Conservation (phyloP, 2,888 invertebrate species). For the Polyploca ridens region DNA sequence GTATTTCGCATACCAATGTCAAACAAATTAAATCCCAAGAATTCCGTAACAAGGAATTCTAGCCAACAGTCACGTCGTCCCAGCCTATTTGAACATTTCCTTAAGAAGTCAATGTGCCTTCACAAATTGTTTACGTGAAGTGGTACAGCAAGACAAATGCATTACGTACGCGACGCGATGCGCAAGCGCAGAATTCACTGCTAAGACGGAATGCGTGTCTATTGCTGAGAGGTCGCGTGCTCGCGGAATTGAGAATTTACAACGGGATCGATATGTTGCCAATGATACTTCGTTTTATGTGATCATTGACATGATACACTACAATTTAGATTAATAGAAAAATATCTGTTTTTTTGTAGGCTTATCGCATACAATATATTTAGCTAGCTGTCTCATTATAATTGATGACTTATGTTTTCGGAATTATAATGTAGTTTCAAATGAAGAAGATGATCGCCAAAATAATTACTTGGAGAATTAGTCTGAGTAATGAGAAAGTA, state of each 20-base stretch:
- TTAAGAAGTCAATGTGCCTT: background rate
- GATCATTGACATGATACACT: constrained; percentile 3
- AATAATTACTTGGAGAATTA: background rate
- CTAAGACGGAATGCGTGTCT: constrained; percentile 64
- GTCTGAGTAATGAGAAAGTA: background rate
- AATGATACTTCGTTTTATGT: constrained; percentile 21
- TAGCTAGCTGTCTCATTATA: no score
- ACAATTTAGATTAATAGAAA: background rate
- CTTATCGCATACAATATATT: no score
- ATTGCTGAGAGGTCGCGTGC: constrained; percentile 65
- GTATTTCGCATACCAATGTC: background rate
- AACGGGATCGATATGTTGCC: constrained; percentile 61
- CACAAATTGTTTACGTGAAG: constrained; percentile 13
- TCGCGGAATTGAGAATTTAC: constrained; percentile 61
- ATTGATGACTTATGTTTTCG: background rate
- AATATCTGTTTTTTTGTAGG: background rate
- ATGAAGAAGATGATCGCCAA: no score
- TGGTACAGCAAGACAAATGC: constrained; percentile 41
- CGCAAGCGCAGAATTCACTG: constrained; percentile 52
- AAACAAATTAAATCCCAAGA: background rate
- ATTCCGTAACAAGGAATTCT: constrained; percentile 22
- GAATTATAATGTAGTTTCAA: no score
- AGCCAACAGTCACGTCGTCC: constrained; percentile 25
- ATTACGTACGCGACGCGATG: constrained; percentile 27
- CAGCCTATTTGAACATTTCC: background rate